A percentile compares a stretch with the other conserved stretches of the same genome.
Evolutionary conservation across 2,888 invertebrate genomes (phyloP).

Genomic region (Allolobophora icterica): DNA sequence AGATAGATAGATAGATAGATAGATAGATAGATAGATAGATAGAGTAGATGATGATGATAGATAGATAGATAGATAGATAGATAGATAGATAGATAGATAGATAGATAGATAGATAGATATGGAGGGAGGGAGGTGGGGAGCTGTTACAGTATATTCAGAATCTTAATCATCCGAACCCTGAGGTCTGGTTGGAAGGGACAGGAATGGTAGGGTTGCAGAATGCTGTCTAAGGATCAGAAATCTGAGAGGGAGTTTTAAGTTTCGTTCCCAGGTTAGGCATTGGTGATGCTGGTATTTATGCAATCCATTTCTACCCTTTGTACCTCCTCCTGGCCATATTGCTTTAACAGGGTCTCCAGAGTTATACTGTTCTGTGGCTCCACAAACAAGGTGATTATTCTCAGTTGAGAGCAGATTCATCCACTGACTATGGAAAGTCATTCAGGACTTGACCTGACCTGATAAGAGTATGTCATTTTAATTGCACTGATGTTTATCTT

Average conservation of each 20-base stretch:
- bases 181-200: not conserved
- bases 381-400: not conserved
- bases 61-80: no score
- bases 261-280: not conserved
- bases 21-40: no score
- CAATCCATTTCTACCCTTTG: not conserved
- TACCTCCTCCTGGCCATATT: not conserved
- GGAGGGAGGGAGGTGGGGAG: no score
- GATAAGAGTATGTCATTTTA: not conserved
- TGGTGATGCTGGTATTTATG: not conserved
- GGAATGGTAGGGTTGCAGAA: no score
- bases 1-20: no score
- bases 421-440: not conserved
- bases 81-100: no score
- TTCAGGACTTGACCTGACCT: slow-evolving; percentile 5
- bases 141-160: no score
- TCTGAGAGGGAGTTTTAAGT: not conserved
- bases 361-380: not conserved
- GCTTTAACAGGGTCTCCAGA: not conserved
- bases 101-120: no score
- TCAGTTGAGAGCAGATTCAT: not conserved
- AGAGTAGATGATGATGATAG: no score
- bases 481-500: not conserved
- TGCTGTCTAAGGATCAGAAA: not conserved
- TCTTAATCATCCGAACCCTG: not conserved